Base-by-base conservation (phyloP, 2,113 vertebrate genomes). In the Acanthochromis polyacanthus region DNA sequence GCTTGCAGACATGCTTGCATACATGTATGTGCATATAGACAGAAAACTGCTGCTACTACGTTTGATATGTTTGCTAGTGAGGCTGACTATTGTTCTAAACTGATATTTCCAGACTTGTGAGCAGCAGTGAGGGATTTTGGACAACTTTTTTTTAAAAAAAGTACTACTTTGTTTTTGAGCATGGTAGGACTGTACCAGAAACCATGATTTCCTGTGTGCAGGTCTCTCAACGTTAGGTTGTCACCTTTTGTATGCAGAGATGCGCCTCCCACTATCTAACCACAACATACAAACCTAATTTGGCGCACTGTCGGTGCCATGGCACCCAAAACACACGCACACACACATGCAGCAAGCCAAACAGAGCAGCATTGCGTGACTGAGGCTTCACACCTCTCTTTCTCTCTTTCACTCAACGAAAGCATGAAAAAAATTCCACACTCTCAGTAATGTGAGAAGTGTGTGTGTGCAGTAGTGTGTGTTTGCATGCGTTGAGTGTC, bases 311-410 rank as follows among this genome's bases (percentile, higher is more conserved):
- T 30, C 52, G 40, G n/a, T 43, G 10, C 56, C 28, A 51, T 65
- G 10, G 59, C 30, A 68, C 28, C 28, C n/a, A 77, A 43, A 72
- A 66, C 61, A 78, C 53, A 57, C 4, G 55, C 62, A 66, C 48
- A 69, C 68, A 72, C 9, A 59, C 28, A 63, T 36, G 48, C 5
- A 40, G 28, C 60, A 14, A 32, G 22, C 0, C 45, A 46, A 75
- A 82, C 61, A 61, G 25, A 68, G 71, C 10, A 15, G 52, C 82
- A 78, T 93, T 83, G 91, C 87, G 88, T 93, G 91, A 91, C 87
- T 83, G 87, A 84, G 88, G 76, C 78, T 89, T 92, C 78, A 84
- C 89, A 92, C 84, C 81, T 90, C 81, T 72, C 82, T 75, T 66
- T 90, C 74, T 87, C 71, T 81, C 79, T 88, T 82, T 91, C 84